These are phyloP conservation scores for Microplitis mediator DNA, from an alignment of 1,140 invertebrate genomes.

Conservation along the genomic window DNA sequence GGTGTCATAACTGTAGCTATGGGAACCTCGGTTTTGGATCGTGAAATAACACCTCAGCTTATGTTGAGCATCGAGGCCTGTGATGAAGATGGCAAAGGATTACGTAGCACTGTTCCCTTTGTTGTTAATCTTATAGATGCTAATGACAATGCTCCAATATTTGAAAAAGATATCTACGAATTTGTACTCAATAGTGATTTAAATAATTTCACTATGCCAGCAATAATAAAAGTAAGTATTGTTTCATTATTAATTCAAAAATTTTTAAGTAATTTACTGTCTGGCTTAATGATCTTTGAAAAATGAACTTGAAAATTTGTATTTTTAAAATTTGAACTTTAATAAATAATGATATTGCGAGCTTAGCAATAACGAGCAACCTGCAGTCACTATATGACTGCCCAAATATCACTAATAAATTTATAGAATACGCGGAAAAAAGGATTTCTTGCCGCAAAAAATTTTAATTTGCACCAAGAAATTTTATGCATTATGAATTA, in stretches of 20 bases:
- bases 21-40: slow-evolving; percentile 77
- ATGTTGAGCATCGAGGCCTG: slow-evolving; percentile 82
- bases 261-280: background rate
- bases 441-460: too few species aligned
- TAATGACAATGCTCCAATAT: slow-evolving; percentile 86
- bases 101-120: slow-evolving; percentile 73
- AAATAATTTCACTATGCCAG: slow-evolving; percentile 73
- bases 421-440: too few species aligned
- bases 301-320: too few species aligned
- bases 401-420: too few species aligned
- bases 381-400: too few species aligned
- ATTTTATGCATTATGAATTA: too few species aligned
- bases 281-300: too few species aligned
- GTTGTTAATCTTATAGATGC: slow-evolving; percentile 80
- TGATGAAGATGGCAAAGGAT: slow-evolving; percentile 82
- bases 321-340: too few species aligned
- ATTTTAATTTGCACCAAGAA: too few species aligned
- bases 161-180: slow-evolving; percentile 80
- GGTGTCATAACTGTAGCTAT: slow-evolving; percentile 81
- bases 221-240: slow-evolving; percentile 68
- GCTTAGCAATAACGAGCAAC: too few species aligned
- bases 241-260: background rate
- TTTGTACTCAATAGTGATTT: slow-evolving; percentile 78
- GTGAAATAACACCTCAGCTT: slow-evolving; percentile 78
- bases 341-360: too few species aligned